phyloP scores from a whole-genome alignment of 2,888 invertebrate genomes.

The Eupithecia subfuscata region DNA sequence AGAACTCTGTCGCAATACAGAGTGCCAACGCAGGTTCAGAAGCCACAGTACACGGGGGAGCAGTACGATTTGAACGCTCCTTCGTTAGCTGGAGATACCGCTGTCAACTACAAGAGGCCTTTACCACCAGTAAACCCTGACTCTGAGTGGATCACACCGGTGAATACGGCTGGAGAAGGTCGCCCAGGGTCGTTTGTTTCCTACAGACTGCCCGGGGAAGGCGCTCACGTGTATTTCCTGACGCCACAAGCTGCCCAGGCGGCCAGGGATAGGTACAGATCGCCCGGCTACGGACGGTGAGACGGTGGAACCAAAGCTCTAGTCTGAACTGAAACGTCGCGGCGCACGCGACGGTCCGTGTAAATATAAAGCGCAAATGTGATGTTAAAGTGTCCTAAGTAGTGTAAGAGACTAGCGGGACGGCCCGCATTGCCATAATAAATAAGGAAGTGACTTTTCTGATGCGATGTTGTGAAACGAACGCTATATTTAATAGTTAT shows the following conservation, averaged over 20 bases:
- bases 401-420: constrained; percentile 80
- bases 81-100: constrained; percentile 77
- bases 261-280: constrained; percentile 67
- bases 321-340: constrained; percentile 74
- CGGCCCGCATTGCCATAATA: constrained; percentile 80
- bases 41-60: constrained; percentile 70
- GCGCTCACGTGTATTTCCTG: constrained; percentile 91
- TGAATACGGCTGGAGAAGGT: constrained; percentile 76
- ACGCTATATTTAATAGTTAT: constrained; percentile 73
- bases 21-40: constrained; percentile 62
- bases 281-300: constrained; percentile 78
- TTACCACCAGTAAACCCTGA: constrained; percentile 83
- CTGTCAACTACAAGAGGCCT: constrained; percentile 85
- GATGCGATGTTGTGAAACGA: constrained; percentile 64
- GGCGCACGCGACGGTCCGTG: constrained; percentile 66
- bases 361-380: constrained; percentile 84
- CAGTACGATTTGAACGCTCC: constrained; percentile 75
- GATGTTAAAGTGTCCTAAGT: constrained; percentile 83
- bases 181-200: constrained; percentile 87
- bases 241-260: constrained; percentile 86
- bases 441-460: constrained; percentile 65
- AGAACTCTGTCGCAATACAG: constrained; percentile 68
- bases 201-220: constrained; percentile 89
- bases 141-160: constrained; percentile 83
- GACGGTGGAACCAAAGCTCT: constrained; percentile 82